phyloP scores from a whole-genome alignment of 2,888 invertebrate genomes.

The Tipula helvola region DNA sequence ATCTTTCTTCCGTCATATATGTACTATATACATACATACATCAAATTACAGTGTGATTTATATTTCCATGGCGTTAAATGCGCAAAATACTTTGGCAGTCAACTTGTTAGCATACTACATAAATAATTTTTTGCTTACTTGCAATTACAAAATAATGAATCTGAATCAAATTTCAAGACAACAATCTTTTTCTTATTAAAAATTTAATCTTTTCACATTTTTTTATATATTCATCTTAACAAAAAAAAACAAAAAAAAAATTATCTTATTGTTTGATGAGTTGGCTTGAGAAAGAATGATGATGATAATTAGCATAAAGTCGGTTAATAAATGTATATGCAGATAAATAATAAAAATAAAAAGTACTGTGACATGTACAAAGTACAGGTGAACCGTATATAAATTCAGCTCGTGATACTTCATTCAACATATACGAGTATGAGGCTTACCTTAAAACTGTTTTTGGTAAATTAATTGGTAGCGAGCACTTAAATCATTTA shows the following conservation, averaged over 20 bases:
- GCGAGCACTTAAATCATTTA: too few species aligned
- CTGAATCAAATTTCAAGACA: slow-evolving; percentile 4
- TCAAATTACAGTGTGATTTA: neutral
- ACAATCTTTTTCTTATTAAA: slow-evolving; percentile 4
- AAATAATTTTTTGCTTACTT: neutral
- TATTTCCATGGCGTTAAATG: neutral
- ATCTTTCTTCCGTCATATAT: neutral
- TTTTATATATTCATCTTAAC: neutral
- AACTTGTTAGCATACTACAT: neutral
- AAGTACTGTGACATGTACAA: neutral
- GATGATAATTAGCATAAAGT: neutral
- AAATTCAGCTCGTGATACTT: neutral
- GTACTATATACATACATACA: neutral
- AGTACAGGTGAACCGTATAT: neutral
- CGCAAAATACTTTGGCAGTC: neutral
- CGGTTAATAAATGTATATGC: neutral
- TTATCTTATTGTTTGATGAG: neutral
- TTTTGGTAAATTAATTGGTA: too few species aligned
- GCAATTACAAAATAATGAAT: slow-evolving; percentile 4
- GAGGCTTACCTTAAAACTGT: too few species aligned
- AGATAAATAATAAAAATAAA: neutral
- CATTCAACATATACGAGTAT: too few species aligned
- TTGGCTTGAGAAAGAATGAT: slow-evolving; percentile 4
- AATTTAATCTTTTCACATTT: slow-evolving; percentile 4
- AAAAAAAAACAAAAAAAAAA: neutral